Evolutionary conservation across 1,140 invertebrate species (phyloP), one percentile per base, ranked within the genome.

Genomic region (Megathymus violae): DNA sequence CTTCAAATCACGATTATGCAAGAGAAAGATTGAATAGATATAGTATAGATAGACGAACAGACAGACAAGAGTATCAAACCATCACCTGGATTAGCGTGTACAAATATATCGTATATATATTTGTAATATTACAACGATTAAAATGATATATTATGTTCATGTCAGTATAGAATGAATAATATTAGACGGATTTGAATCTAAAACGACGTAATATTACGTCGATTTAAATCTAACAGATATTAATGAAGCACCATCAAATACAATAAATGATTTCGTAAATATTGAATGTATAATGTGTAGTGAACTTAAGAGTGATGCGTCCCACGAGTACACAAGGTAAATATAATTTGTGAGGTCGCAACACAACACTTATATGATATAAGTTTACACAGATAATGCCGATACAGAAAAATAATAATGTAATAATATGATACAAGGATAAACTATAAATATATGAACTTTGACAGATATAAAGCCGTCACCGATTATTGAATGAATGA

Each of bases 31-130:
- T 66, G 64, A 67, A 67, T 31, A 67, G 51, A 41, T 40, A 31
- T 31, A 25, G 47, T 14, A 31, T 62, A 71, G 69, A 72, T 61
- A 73, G 62, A 68, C 58, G 64, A 54, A 75, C 51, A 74, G 64
- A 73, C 40, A 64, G 64, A 71, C 54, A 68, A 62, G 64, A 85
- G 86, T 90, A 90, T 90, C 88, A 88, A 90, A 90, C 88, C 88
- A 82, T 88, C 88, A 90, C 88, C 88, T 78, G 82, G 78, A 82
- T 77, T 82, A 85, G 83, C 76, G 64, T 64, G 36, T 65, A 70
- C 54, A 62, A 51, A 66, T 38, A 71, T 64, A 64, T 48, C 61
- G 66, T 64, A 67, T 59, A 52, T 25, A 56, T 62, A 60, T 56
- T 44, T 38, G 50, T 64, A 60, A 67, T 54, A 27, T 27, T 51